Evolutionary conservation across 2,797 vertebrate genomes (phyloP).

Genomic region (Pachyuromys duprasi): DNA sequence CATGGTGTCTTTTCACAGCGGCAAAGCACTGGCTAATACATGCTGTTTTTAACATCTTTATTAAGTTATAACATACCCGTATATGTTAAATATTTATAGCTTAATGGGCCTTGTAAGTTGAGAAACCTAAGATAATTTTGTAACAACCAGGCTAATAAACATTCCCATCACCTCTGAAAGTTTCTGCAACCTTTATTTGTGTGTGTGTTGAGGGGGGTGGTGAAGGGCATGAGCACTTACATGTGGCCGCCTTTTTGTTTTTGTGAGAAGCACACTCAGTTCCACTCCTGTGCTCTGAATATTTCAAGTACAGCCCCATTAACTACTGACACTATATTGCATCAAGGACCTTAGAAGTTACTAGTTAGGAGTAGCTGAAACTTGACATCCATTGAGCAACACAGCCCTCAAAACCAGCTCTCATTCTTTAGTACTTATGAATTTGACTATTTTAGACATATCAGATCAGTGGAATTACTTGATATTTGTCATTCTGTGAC

Average conservation of each 20-base stretch:
- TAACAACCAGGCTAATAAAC: background rate
- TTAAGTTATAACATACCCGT: background rate
- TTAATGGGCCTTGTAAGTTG: background rate
- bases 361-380: background rate
- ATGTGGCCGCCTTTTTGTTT: background rate
- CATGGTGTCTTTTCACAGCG: background rate
- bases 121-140: background rate
- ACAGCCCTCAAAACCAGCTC: rapidly evolving
- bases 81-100: background rate
- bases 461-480: background rate
- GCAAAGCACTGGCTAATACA: background rate
- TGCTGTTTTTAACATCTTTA: background rate
- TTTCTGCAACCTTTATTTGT: background rate
- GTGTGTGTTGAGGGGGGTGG: background rate
- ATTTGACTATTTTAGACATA: background rate
- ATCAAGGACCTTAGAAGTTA: background rate
- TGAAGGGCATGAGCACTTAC: too few species aligned
- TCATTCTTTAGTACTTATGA: background rate
- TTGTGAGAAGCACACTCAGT: background rate
- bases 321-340: background rate
- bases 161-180: background rate
- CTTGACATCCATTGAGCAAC: background rate
- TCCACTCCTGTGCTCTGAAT: background rate
- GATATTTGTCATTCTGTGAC: background rate
- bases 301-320: background rate